Base-by-base conservation (phyloP, 1,140 invertebrate genomes). In the Bombus turneri region DNA sequence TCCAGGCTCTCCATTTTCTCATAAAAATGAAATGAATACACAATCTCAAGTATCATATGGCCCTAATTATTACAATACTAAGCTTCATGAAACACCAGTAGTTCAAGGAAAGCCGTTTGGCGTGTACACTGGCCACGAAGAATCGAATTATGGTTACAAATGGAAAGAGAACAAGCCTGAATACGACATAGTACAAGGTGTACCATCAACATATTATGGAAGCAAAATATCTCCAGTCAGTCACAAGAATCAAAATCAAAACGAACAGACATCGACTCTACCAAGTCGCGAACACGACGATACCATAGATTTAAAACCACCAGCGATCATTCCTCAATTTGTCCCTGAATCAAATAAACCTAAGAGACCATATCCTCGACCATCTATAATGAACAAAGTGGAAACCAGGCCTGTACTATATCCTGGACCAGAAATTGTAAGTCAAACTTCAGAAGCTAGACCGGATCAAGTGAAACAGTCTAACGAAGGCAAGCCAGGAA, bases 91-190 rank as follows among this genome's bases (percentile, higher is more conserved):
- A 34, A 91, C 86, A 37, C 90, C 93, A 0, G 81, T 93, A 9
- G 88, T 93, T 34, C 90, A 93, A 68, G 92, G 92, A 12, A 93
- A 93, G 64, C 93, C 93, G 1, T 93, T 93, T 47, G 91, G 91
- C 10, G 91, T 93, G 12, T 93, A 94, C 53, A 90, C 79, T 39
- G 84, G 79, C 5, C 72, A 92, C 6, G 83, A 84, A 2, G 73
- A 91, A 18, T 18, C 41, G n/a, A 84, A 79, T 41, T 92, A 92
- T 13, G 92, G 89, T 34, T 83, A 88, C 31, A 90, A 90, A 59
- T 74, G 76, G 59, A 85, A 87, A 25, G 87, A 87, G 22, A 43
- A 31, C 1, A 91, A 86, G 64, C 77, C 90, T 0, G 89, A 90
- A 74, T 89, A 91, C 72, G 91, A 92, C 28, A 89, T 92, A 28